A percentile compares a stretch with the other conserved stretches of the same genome.
Evolutionary conservation across 2,888 invertebrate genomes (phyloP).

Genomic region (Sarcophaga variegata): DNA sequence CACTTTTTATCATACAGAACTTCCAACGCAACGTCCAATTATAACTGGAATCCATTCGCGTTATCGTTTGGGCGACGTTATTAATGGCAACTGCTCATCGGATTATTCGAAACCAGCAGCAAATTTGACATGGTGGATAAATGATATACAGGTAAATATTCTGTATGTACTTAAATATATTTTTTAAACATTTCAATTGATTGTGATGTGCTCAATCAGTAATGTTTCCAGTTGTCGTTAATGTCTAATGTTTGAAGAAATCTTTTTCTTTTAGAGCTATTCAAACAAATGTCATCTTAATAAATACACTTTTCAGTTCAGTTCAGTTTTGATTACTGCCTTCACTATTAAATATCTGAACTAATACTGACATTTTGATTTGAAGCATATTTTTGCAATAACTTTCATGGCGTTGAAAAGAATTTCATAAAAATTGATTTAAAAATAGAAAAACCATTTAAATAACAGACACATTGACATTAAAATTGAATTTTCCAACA

Average conservation of each 20-base stretch:
- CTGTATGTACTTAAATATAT: too few relatives aligned
- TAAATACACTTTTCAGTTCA: too few relatives aligned
- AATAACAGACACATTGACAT: conserved; percentile 60
- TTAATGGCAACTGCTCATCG: conserved; percentile 84
- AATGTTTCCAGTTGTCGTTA: too few relatives aligned
- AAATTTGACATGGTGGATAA: conserved; percentile 84
- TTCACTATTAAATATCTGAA: too few relatives aligned
- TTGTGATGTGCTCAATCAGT: too few relatives aligned
- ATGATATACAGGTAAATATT: conserved; percentile 81
- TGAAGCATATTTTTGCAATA: background rate
- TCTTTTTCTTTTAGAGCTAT: too few relatives aligned
- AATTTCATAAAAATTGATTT: conserved; percentile 39
- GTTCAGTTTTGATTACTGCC: background rate
- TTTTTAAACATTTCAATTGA: too few relatives aligned
- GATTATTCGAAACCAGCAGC: conserved; percentile 84
- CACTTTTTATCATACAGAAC: conserved; percentile 77
- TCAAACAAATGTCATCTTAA: too few relatives aligned
- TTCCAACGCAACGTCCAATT: conserved; percentile 83
- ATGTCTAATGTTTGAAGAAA: too few relatives aligned
- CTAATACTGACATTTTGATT: background rate
- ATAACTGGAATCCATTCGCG: conserved; percentile 83
- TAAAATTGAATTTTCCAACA: conserved; percentile 56
- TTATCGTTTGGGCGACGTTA: conserved; percentile 83
- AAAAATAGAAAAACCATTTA: conserved; percentile 15
- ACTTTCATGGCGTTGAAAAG: conserved; percentile 14